Conservation (phyloP, 1,140 invertebrate species). For the Brachionus rubens region DNA sequence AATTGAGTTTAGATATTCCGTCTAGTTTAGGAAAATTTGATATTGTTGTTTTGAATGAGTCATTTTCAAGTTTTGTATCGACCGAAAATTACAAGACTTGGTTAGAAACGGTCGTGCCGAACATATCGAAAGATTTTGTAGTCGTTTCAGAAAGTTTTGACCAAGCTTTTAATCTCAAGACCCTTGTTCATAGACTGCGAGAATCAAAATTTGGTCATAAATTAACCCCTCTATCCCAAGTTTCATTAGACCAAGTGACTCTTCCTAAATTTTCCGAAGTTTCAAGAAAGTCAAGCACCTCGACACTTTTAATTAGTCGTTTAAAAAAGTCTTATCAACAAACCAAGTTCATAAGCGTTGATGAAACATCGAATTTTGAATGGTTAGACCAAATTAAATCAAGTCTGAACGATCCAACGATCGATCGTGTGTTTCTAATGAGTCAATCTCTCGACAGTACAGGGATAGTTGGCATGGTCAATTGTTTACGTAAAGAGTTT, state of each 20-base stretch:
- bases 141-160: neutral
- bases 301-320: no score
- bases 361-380: neutral
- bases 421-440: neutral
- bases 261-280: no score
- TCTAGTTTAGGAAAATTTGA: no score
- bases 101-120: neutral
- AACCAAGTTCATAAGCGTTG: no score
- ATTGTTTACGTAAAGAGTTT: slow-evolving; percentile 7
- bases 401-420: neutral
- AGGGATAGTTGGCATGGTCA: neutral
- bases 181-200: no score
- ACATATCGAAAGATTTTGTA: neutral
- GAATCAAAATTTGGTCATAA: no score
- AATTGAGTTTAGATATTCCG: no score
- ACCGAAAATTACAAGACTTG: neutral
- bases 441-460: neutral
- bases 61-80: neutral
- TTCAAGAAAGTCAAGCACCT: neutral
- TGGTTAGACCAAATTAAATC: neutral
- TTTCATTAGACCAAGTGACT: no score
- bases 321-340: no score
- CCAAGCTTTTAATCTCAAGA: neutral
- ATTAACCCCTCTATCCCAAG: no score
- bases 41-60: neutral